Base-by-base conservation (phyloP, 2,113 vertebrate genomes). In the Rhombomys opimus region DNA sequence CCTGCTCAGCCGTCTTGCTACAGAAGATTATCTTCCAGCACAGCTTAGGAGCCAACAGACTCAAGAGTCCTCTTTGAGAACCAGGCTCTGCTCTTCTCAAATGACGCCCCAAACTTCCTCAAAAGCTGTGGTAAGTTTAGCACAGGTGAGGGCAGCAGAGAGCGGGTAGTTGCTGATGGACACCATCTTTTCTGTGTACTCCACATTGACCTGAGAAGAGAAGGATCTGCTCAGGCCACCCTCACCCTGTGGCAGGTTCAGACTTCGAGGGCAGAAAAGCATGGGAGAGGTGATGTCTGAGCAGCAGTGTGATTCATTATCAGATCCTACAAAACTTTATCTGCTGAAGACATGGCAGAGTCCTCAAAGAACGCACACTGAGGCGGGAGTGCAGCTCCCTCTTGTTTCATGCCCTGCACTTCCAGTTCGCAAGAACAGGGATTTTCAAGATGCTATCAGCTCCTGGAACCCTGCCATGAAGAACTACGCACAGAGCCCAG, bases 111-210 rank as follows among this genome's bases (percentile, higher is more conserved):
- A 99, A 0, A 98, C 99, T 96, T 99, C 99, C 97, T 99, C 99
- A 97, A 99, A 99, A 10, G 99, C 99, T 14, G 99, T 99, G 95
- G 99, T 99, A 59, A 99, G 98, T 98, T 99, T 99, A 86, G 99
- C 99, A 98, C 99, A 99, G 0, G 99, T 99, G 72, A 99, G 98
- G 68, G 99, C 99, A 4, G 99, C 99, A 97, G 99, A 99, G 5
- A 99, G 99, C 0, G 99, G 99, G 77, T 99, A 99, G 98, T 99
- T 99, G 98, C 99, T 99, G 98, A 99, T 99, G 76, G 99, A 99
- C 70, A 99, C 98, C 0, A 98, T 99, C 98, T 99, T 99, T 97
- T 99, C 99, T 61, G 99, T 99, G 50, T 99, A 99, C 90, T 99
- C 99, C 95, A 99, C 99, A 0, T 93, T 99, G 22, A 99, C 98